A percentile compares a stretch with the other conserved stretches of the same genome.
Evolutionary conservation across 2,888 invertebrate species (phyloP).

Genomic region (Mythimna albipuncta): DNA sequence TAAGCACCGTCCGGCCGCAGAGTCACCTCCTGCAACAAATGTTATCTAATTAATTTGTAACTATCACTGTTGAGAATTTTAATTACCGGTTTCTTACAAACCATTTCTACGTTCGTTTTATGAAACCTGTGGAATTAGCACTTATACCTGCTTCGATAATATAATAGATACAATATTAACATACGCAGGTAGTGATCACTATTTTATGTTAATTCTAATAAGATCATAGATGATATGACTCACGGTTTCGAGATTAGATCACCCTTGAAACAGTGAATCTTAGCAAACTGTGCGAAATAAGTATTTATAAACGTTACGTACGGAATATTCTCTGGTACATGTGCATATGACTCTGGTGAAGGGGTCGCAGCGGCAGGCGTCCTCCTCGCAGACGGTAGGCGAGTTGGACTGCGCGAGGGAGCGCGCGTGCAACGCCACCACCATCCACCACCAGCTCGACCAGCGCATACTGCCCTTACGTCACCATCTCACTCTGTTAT

Average conservation of each 20-base stretch:
- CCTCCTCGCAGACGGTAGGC: constrained; percentile 88
- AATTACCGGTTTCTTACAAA: neutral
- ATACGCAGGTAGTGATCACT: constrained; percentile 32
- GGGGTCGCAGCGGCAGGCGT: constrained; percentile 90
- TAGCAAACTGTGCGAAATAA: neutral
- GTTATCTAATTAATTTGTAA: constrained; percentile 13
- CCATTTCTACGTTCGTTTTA: neutral
- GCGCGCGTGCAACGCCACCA: constrained; percentile 76
- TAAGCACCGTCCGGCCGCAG: constrained; percentile 90
- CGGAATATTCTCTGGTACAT: constrained; percentile 87
- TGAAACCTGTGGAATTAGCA: neutral
- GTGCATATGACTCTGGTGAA: constrained; percentile 90
- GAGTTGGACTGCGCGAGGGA: constrained; percentile 74
- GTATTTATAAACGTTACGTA: constrained; percentile 67
- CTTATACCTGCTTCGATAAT: neutral
- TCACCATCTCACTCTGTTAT: constrained; percentile 82
- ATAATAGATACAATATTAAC: constrained; percentile 16
- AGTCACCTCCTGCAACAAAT: constrained; percentile 89
- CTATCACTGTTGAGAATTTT: neutral
- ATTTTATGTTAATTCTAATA: constrained; percentile 43
- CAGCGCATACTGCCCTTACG: constrained; percentile 84
- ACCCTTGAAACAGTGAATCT: constrained; percentile 7
- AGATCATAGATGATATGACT: constrained; percentile 40
- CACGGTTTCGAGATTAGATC: constrained; percentile 34
- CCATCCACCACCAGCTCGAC: constrained; percentile 80